phyloP scores from a whole-genome alignment of 2,113 vertebrate genomes.

The Gymnocephalus cernua region DNA sequence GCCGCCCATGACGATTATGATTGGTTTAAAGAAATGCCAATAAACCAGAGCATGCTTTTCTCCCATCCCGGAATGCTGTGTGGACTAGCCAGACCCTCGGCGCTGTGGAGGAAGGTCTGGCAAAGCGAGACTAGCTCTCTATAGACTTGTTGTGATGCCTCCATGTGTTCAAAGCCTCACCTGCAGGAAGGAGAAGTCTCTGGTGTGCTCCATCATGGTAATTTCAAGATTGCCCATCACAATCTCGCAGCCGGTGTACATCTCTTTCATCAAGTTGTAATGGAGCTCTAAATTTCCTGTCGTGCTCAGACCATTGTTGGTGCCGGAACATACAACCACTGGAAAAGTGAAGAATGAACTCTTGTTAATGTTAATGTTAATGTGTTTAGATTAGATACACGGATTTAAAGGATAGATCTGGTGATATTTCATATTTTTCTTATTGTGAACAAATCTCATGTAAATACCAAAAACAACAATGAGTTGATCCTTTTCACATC shows the following conservation, averaged over 20 bases:
- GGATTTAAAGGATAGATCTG: not conserved
- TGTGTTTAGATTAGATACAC: not conserved
- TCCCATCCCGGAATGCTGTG: too few species aligned
- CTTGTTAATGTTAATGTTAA: not conserved
- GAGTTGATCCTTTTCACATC: not conserved
- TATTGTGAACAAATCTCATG: not conserved
- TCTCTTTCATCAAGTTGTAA: conserved; percentile 87
- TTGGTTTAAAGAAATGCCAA: too few species aligned
- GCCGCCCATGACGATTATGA: too few species aligned
- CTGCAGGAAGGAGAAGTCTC: conserved; percentile 91
- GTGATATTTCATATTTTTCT: not conserved
- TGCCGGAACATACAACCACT: conserved; percentile 88
- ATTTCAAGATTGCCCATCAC: conserved; percentile 97
- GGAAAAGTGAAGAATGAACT: conserved; percentile 11
- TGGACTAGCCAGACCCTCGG: too few species aligned
- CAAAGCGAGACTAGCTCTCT: too few species aligned
- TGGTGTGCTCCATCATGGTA: conserved; percentile 87
- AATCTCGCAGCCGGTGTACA: conserved; percentile 91
- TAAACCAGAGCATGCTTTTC: too few species aligned
- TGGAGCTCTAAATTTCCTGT: conserved; percentile 83
- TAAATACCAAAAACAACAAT: not conserved
- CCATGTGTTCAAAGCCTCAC: conserved; percentile 65
- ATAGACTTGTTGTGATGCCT: not conserved
- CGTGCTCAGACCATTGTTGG: conserved; percentile 89
- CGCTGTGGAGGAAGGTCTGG: too few species aligned